Percentiles rank a stretch among this genome's conserved stretches.
These are phyloP conservation scores for Trichoplusia ni DNA, from an alignment of 1,140 invertebrate species.

Conservation along the genomic window DNA sequence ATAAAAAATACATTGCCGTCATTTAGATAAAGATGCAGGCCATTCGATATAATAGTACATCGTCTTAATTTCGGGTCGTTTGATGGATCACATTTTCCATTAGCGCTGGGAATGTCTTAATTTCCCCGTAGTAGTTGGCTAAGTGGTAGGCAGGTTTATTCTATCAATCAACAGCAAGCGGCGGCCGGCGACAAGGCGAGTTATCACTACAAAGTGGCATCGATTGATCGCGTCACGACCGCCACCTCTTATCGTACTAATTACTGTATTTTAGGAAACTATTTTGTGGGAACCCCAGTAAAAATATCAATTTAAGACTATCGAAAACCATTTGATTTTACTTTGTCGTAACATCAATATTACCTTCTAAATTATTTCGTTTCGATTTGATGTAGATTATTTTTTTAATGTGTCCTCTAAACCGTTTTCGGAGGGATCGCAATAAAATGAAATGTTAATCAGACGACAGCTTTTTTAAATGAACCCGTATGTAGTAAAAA, in stretches of 20 bases:
- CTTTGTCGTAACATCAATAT: background rate
- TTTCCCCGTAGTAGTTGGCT: conserved; percentile 54
- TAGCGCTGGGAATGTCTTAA: conserved; percentile 64
- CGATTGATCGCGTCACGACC: conserved; percentile 66
- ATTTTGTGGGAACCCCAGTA: conserved; percentile 35
- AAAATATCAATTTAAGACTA: conserved; percentile 24
- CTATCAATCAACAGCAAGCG: conserved; percentile 65
- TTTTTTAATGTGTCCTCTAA: too few relatives aligned
- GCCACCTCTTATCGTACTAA: conserved; percentile 67
- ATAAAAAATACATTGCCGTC: conserved; percentile 61
- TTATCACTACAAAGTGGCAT: conserved; percentile 63
- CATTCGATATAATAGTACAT: conserved; percentile 49
- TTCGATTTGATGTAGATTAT: conserved; percentile 5
- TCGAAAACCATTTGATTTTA: background rate
- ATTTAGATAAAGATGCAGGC: conserved; percentile 65
- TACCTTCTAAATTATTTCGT: background rate
- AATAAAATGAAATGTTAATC: conserved; percentile 40
- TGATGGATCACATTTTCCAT: conserved; percentile 77
- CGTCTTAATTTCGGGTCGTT: conserved; percentile 67
- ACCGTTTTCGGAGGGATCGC: background rate
- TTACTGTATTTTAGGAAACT: conserved; percentile 45
- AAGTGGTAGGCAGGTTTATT: conserved; percentile 63
- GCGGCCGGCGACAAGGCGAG: conserved; percentile 43
- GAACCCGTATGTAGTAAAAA: conserved; percentile 56
- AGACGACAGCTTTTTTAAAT: conserved; percentile 37